phyloP scores from a whole-genome alignment of 2,113 vertebrate species.

The Centropus unirufus region DNA sequence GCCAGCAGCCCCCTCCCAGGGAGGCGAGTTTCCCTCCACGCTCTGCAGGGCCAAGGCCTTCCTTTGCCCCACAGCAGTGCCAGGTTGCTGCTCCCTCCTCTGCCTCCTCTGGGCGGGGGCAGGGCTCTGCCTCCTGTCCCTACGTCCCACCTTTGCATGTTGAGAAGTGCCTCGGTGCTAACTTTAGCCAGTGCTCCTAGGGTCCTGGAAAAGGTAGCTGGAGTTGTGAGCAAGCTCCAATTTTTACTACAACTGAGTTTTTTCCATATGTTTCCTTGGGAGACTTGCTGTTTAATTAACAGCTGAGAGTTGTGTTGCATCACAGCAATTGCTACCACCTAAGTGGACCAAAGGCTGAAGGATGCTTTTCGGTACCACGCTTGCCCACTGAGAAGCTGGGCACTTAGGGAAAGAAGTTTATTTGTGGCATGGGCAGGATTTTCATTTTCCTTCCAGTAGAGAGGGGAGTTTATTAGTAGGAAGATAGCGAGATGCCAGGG shows the following conservation, averaged over 20 bases:
- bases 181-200: not conserved
- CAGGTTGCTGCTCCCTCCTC: not conserved
- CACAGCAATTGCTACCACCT: not conserved
- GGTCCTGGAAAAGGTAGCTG: not conserved
- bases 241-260: not conserved
- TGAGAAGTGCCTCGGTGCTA: not conserved
- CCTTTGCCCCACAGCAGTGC: not conserved
- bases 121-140: not conserved
- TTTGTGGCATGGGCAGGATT: conserved; percentile 8
- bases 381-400: conserved; percentile 47
- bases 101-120: rapidly evolving
- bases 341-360: conserved; percentile 8
- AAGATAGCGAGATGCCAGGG: conserved; percentile 11
- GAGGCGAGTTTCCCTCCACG: not conserved
- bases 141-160: not conserved
- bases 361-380: not conserved
- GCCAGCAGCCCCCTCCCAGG: not conserved
- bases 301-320: not conserved
- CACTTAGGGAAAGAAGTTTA: conserved; percentile 21
- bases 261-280: not conserved
- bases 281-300: conserved; percentile 42
- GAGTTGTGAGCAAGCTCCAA: not conserved
- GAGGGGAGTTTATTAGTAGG: conserved; percentile 25
- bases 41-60: not conserved
- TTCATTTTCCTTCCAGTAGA: conserved; percentile 24